phyloP scores from a whole-genome alignment of 2,113 vertebrate genomes.

The Phodopus roborovskii region DNA sequence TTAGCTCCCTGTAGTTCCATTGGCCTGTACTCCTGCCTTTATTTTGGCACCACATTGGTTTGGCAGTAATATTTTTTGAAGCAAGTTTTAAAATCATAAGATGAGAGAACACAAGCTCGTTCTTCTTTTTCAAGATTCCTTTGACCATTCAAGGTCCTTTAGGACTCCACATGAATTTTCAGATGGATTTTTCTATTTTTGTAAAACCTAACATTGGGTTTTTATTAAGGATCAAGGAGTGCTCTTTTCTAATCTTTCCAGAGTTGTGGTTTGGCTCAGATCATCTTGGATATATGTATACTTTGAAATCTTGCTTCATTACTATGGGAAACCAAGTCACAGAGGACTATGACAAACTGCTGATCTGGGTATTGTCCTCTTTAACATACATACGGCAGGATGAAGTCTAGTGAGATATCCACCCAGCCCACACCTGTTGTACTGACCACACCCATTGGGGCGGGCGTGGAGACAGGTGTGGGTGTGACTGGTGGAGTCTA shows the following conservation, averaged over 20 bases:
- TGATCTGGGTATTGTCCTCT: not conserved
- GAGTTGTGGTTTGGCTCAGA: not conserved
- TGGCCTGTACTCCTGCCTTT: not conserved
- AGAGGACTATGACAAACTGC: not conserved
- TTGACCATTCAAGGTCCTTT: not conserved
- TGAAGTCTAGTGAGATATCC: too few species aligned
- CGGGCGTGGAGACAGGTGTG: too few species aligned
- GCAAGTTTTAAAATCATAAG: constrained; percentile 30
- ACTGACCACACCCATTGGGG: too few species aligned
- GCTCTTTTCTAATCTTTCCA: not conserved
- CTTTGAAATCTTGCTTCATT: not conserved
- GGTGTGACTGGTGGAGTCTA: too few species aligned
- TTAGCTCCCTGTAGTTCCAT: not conserved
- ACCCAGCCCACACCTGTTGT: too few species aligned
- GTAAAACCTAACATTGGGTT: not conserved
- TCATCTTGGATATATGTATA: not conserved
- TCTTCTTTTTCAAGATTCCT: constrained; percentile 23
- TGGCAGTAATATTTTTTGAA: not conserved
- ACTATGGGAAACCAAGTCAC: not conserved
- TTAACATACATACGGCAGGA: not conserved
- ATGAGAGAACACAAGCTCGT: not conserved
- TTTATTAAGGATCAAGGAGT: not conserved
- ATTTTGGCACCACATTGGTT: not conserved
- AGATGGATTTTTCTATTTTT: constrained; percentile 23
- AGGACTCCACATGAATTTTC: not conserved